These are phyloP conservation scores for Leuciscus waleckii DNA, from an alignment of 2,797 vertebrate species.

Conservation along the genomic window DNA sequence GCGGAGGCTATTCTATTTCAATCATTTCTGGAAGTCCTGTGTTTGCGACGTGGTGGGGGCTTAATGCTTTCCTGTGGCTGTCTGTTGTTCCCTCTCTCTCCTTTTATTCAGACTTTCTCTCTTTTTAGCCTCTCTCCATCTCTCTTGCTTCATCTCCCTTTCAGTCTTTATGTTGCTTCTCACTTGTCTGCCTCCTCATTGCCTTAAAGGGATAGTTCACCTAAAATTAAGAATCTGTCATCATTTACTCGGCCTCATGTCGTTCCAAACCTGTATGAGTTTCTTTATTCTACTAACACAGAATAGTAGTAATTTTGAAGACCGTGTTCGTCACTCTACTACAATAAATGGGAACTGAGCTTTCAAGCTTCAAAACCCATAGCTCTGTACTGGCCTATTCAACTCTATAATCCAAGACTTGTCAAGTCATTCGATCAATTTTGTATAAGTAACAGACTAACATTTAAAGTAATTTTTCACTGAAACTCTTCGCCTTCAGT, in stretches of 20 bases:
- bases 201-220: conserved; percentile 23
- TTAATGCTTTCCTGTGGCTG: conserved; percentile 68
- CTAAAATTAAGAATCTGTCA: background rate
- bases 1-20: conserved; percentile 83
- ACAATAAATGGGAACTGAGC: background rate
- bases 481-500: too few species aligned
- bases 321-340: background rate
- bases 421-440: background rate
- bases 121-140: conserved; percentile 9
- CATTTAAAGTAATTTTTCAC: too few species aligned
- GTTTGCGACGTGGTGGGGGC: conserved; percentile 80
- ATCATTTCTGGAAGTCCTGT: conserved; percentile 90
- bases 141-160: conserved; percentile 11
- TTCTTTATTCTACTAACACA: background rate
- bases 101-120: conserved; percentile 15
- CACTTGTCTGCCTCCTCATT: conserved; percentile 24
- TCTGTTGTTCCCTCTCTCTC: conserved; percentile 30
- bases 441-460: background rate
- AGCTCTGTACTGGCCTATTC: background rate
- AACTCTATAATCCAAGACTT: too few species aligned
- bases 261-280: background rate
- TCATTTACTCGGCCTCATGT: background rate
- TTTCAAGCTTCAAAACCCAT: background rate
- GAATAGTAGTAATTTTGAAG: too few species aligned
- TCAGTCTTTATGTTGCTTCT: conserved; percentile 38